phyloP scores from a whole-genome alignment of 2,797 vertebrate species.

The Lagorchestes hirsutus region DNA sequence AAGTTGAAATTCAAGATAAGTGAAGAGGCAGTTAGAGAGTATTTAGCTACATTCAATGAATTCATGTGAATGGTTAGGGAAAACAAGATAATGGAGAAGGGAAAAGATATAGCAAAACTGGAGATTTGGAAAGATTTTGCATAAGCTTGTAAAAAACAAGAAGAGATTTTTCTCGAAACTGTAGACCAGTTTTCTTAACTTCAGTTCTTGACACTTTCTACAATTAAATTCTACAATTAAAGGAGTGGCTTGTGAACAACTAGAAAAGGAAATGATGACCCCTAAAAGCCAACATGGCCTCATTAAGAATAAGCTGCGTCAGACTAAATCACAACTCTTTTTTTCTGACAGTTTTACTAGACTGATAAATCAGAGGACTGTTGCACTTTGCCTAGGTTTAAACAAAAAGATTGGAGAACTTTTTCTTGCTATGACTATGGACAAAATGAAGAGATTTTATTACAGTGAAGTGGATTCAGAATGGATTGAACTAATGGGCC shows the following conservation, averaged over 20 bases:
- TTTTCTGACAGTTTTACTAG: background rate
- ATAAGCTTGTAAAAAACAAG: background rate
- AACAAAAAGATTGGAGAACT: background rate
- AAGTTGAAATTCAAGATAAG: background rate
- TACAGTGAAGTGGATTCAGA: background rate
- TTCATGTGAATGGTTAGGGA: background rate
- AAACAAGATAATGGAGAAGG: background rate
- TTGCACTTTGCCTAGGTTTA: background rate
- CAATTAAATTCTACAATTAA: background rate
- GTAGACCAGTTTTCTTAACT: background rate
- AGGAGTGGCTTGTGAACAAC: background rate
- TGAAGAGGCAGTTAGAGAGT: background rate
- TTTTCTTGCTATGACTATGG: background rate
- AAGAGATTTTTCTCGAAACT: background rate
- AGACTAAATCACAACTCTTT: background rate
- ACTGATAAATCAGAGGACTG: background rate
- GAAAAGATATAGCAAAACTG: background rate
- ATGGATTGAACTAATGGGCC: background rate
- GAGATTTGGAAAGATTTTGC: background rate
- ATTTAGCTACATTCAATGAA: background rate
- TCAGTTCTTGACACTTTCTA: background rate
- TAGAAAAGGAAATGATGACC: background rate
- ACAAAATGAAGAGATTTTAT: background rate
- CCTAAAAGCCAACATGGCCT: background rate
- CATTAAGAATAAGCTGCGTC: background rate